Percentiles rank a stretch among this genome's conserved stretches.
phyloP scores from a whole-genome alignment of 2,797 vertebrate species.

The Thamnophis elegans region DNA sequence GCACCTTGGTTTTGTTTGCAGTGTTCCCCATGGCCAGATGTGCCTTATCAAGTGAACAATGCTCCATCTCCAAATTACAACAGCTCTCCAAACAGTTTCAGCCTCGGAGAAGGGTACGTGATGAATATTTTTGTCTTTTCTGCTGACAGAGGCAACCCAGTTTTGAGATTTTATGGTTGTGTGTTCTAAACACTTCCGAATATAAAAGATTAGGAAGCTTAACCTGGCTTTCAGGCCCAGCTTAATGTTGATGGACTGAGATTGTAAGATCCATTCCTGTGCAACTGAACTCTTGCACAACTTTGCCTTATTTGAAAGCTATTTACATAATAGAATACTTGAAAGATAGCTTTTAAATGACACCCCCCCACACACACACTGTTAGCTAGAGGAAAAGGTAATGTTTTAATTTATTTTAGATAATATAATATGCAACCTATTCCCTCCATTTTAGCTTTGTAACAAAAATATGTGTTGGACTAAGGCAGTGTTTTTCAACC shows the following conservation, averaged over 20 bases:
- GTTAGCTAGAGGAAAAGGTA: not conserved
- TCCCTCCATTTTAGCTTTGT: not conserved
- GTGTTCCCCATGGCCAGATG: constrained; percentile 93
- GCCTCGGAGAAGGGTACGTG: constrained; percentile 85
- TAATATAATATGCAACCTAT: not conserved
- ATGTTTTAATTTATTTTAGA: not conserved
- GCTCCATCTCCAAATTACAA: constrained; percentile 85
- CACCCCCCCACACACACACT: fast-evolving
- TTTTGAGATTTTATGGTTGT: not conserved
- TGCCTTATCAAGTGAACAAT: constrained; percentile 79
- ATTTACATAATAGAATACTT: not conserved
- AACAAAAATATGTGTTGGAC: not conserved
- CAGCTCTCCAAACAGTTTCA: constrained; percentile 84
- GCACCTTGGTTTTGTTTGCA: constrained; percentile 63
- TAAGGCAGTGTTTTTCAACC: no score
- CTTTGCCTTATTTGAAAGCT: not conserved
- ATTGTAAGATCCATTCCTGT: not conserved
- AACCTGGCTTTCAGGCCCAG: not conserved
- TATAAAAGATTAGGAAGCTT: constrained; percentile 17
- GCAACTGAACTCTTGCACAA: not conserved
- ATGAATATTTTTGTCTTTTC: constrained; percentile 50
- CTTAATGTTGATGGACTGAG: not conserved
- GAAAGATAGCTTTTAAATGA: not conserved
- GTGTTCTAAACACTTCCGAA: constrained; percentile 10
- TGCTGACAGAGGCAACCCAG: not conserved